A percentile compares a stretch with the other conserved stretches of the same genome.
Evolutionary conservation across 2,888 invertebrate genomes (phyloP).

Genomic region (Spodoptera picta): DNA sequence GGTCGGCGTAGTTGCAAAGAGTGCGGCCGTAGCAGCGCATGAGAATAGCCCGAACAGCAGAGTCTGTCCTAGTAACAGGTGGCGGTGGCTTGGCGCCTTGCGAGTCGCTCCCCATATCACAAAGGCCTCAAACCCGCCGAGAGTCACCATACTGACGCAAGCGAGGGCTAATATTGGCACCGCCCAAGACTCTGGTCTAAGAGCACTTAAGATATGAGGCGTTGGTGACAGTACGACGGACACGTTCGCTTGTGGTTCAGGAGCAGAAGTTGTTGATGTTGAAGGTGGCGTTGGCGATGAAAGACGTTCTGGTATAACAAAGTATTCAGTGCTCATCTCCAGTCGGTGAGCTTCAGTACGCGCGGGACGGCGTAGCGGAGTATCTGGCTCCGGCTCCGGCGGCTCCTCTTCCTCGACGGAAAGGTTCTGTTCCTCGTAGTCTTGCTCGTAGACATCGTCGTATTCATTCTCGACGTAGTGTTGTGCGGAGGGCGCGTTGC

Average conservation of each 20-base stretch:
- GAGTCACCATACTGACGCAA: constrained; percentile 94
- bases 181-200: constrained; percentile 95
- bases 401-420: constrained; percentile 66
- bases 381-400: constrained; percentile 68
- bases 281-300: constrained; percentile 73
- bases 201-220: constrained; percentile 71
- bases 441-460: constrained; percentile 76
- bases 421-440: constrained; percentile 72
- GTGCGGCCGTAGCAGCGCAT: constrained; percentile 93
- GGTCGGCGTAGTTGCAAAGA: constrained; percentile 93
- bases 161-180: constrained; percentile 95
- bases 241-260: constrained; percentile 69
- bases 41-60: constrained; percentile 94
- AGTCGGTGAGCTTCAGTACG: constrained; percentile 88
- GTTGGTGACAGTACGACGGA: constrained; percentile 65
- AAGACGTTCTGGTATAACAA: constrained; percentile 91
- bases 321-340: constrained; percentile 96
- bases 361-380: constrained; percentile 75
- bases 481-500: constrained; percentile 70
- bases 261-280: constrained; percentile 69
- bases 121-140: constrained; percentile 96
- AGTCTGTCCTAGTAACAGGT: constrained; percentile 96
- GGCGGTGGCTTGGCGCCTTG: constrained; percentile 94
- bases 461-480: constrained; percentile 73
- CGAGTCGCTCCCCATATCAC: constrained; percentile 94